Conservation (phyloP, 2,797 vertebrate species). For the Coluber constrictor region DNA sequence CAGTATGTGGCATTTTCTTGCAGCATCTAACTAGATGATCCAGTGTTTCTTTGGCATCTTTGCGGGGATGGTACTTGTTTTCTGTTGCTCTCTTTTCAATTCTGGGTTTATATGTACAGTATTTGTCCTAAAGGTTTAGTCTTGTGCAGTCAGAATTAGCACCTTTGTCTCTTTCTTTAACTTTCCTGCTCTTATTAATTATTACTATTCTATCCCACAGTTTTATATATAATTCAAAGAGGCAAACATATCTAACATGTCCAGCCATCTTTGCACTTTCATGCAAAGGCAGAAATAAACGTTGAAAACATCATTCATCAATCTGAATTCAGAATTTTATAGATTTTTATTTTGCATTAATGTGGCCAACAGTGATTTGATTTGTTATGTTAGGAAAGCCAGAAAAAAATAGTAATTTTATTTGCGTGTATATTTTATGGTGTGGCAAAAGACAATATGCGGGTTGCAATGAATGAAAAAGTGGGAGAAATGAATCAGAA, state of each 20-base stretch:
- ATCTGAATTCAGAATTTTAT: neutral
- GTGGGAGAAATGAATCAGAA: slow-evolving; percentile 22
- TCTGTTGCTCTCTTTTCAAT: neutral
- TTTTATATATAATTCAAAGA: neutral
- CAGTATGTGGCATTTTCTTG: neutral
- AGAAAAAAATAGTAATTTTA: neutral
- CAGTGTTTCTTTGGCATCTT: neutral
- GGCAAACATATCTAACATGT: neutral
- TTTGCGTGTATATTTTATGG: neutral
- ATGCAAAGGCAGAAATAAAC: neutral
- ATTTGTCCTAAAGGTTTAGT: neutral
- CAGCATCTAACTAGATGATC: neutral
- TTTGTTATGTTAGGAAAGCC: slow-evolving; percentile 2
- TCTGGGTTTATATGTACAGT: neutral
- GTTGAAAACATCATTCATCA: neutral
- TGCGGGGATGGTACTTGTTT: neutral
- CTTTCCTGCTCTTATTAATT: neutral
- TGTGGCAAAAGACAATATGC: neutral
- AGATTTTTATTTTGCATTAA: neutral
- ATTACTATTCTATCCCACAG: neutral
- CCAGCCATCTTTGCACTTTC: neutral
- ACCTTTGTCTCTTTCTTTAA: neutral
- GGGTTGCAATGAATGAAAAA: neutral
- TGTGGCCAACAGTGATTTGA: neutral
- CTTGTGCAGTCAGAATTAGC: neutral